Evolutionary conservation across 2,113 vertebrate genomes (phyloP).

Genomic region (Ptilonorhynchus violaceus): DNA sequence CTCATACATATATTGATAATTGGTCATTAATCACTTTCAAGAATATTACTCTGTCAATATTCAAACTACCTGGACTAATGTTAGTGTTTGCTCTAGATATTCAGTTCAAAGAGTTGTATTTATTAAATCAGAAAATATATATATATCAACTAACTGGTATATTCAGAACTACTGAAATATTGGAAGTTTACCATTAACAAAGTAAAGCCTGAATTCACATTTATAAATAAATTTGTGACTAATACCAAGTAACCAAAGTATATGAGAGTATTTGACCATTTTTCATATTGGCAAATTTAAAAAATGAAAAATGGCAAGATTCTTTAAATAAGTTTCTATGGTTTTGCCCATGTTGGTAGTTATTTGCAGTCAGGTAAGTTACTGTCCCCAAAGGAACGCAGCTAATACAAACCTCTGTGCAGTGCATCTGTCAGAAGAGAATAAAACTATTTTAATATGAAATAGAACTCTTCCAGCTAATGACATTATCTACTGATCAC

Average conservation of each 20-base stretch:
- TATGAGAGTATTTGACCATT: neutral
- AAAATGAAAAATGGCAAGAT: neutral
- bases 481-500: neutral
- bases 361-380: neutral
- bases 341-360: neutral
- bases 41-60: neutral
- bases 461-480: neutral
- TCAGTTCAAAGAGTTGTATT: neutral
- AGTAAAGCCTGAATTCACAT: neutral
- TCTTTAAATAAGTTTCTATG: neutral
- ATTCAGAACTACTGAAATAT: neutral
- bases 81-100: neutral
- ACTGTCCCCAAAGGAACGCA: neutral
- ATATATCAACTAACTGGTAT: neutral
- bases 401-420: neutral
- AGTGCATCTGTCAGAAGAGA: neutral
- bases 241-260: neutral
- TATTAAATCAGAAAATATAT: neutral
- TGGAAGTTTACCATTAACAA: neutral
- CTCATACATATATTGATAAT: neutral
- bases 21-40: neutral
- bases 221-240: neutral
- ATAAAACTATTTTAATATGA: neutral
- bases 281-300: neutral
- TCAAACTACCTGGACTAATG: neutral